A percentile compares a stretch with the other conserved stretches of the same genome.
Conservation (phyloP, 2,797 vertebrate species). For the Pantherophis vulpinus region DNA sequence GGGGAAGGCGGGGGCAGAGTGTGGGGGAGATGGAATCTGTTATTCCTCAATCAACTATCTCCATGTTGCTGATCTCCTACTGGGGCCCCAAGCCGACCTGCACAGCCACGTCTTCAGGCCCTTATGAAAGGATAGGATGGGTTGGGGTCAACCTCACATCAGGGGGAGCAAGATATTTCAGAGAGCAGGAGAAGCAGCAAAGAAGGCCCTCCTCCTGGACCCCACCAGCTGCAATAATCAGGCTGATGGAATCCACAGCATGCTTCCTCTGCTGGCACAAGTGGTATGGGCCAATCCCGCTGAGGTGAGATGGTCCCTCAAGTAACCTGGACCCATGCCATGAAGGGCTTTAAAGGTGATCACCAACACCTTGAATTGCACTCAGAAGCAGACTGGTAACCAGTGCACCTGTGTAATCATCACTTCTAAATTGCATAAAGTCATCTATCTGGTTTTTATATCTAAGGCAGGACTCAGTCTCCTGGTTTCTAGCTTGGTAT, state of each 20-base stretch:
- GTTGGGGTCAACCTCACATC: not conserved
- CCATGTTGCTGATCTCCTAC: not conserved
- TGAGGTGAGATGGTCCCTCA: not conserved
- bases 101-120: not conserved
- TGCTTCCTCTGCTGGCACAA: not conserved
- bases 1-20: not conserved
- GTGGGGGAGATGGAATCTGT: not conserved
- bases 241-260: not conserved
- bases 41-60: not conserved
- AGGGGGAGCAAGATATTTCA: not conserved
- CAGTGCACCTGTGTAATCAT: not conserved
- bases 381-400: too few relatives aligned
- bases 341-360: not conserved
- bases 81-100: not conserved
- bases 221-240: not conserved
- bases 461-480: not conserved
- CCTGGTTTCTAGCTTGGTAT: not conserved
- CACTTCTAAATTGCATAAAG: not conserved
- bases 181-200: not conserved
- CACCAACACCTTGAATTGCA: too few relatives aligned
- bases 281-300: not conserved
- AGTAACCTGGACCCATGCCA: not conserved
- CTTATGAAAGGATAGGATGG: not conserved
- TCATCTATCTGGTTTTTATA: not conserved
- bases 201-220: not conserved